Base-by-base conservation (phyloP, 2,888 invertebrate species). In the Watsonalla cultraria region DNA sequence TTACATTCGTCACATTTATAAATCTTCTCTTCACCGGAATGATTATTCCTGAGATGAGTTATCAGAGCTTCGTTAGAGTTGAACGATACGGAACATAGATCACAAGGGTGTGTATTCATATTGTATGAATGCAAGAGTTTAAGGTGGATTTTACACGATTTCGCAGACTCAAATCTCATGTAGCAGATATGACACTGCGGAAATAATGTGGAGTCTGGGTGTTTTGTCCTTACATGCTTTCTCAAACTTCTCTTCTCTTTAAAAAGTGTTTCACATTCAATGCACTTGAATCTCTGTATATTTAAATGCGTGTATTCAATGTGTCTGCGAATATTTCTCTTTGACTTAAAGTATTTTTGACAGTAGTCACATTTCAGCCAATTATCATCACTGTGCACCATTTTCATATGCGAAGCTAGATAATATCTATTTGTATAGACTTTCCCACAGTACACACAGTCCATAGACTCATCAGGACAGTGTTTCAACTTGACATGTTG, bases 1-100 rank as follows among this genome's bases (percentile, higher is more conserved):
- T 86, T 84, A 51, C 88, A 89, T 4, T 77, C 78, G 6, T 86
- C 82, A 42, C 88, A 88, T 66, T 87, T 88, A 46, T 82, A 87
- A 0, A 87, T 82, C 35, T 82, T 76, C 39, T 86, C 83, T 56
- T 85, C 77, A 0, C 84, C 83, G 15, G 80, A 63, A 63, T 88
- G 88, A 45, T 82, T 84, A 0, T 78, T 82, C 15, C 78, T 66
- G 0, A 86, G 51, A 57, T 88, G 88, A 11, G 81, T 77, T 0
- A 66, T 66, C 5, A 88, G 52, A 0, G 83, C 78, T 47, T 82
- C 82, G 0, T 80, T 74, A 0, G 82, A 80, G 7, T 70, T 70
- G 54, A 86, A 88, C 0, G 88, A 86, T 0, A 84, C 79, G 0
- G 87, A 83, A 47, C 88, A 88, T 0, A 82, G 51, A 46, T 85